Evolutionary conservation across 1,140 invertebrate species (phyloP).

Genomic region (Drosophila funebris): DNA sequence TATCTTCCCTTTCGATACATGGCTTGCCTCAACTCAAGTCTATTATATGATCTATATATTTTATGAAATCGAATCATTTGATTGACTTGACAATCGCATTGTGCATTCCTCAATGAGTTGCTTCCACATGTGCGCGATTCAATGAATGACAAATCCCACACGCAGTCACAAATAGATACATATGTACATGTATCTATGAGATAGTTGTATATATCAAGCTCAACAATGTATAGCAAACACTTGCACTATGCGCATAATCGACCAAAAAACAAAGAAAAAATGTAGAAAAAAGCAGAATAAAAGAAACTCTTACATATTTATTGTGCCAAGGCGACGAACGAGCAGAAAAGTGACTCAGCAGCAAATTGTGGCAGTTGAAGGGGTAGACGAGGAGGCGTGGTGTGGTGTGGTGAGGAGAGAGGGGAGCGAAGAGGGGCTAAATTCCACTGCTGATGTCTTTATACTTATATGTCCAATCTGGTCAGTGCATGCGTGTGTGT

Average conservation of each 20-base stretch:
- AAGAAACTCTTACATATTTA: constrained; percentile 62
- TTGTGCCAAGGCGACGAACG: constrained; percentile 67
- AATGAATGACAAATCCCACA: constrained; percentile 62
- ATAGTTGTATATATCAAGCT: constrained; percentile 10
- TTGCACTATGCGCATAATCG: constrained; percentile 72
- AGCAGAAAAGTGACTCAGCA: constrained; percentile 42
- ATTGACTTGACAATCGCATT: constrained; percentile 10
- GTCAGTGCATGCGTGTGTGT: constrained; percentile 19
- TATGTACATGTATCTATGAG: constrained; percentile 7
- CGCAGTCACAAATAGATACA: constrained; percentile 30
- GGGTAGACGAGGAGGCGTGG: not conserved
- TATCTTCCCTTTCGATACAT: not conserved
- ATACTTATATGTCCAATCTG: constrained; percentile 19
- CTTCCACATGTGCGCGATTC: constrained; percentile 5
- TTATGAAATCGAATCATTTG: not conserved
- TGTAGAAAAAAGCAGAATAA: constrained; percentile 1
- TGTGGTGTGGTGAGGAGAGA: not conserved
- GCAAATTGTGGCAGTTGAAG: not conserved
- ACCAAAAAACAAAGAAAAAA: constrained; percentile 29
- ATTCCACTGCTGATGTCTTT: constrained; percentile 37
- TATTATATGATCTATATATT: not conserved
- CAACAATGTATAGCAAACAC: constrained; percentile 60
- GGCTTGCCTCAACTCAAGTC: not conserved
- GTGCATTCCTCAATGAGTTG: constrained; percentile 28
- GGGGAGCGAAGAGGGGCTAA: not conserved